These are phyloP conservation scores for Glareola pratincola DNA, from an alignment of 2,113 vertebrate genomes.

Conservation along the genomic window DNA sequence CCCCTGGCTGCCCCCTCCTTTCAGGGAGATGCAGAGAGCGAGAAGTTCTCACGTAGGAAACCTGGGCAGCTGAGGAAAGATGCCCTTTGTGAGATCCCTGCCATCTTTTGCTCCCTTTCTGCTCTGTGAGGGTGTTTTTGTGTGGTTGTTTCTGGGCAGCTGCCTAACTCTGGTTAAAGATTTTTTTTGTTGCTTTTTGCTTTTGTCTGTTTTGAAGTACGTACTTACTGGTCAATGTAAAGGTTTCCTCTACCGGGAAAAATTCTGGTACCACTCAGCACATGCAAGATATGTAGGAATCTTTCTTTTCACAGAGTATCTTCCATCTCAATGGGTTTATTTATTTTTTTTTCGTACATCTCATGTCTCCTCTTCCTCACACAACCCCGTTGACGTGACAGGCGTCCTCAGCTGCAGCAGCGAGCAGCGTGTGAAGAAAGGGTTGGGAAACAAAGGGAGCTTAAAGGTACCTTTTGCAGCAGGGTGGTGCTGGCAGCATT, in stretches of 20 bases:
- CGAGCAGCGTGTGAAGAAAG: neutral
- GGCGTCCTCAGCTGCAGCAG: neutral
- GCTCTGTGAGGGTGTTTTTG: neutral
- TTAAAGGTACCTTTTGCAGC: neutral
- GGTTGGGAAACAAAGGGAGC: neutral
- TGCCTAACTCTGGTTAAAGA: neutral
- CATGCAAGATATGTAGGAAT: neutral
- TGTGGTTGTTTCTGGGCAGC: neutral
- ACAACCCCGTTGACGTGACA: neutral
- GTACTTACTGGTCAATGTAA: neutral
- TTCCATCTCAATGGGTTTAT: neutral
- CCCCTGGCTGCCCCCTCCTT: neutral
- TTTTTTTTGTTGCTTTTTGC: neutral
- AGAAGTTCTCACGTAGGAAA: neutral
- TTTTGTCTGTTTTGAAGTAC: neutral
- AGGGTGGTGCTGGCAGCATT: neutral
- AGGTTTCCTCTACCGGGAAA: conserved; percentile 7
- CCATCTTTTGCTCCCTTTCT: neutral
- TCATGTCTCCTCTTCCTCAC: neutral
- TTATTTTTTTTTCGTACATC: neutral
- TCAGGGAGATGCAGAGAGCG: neutral
- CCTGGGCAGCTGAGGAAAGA: neutral
- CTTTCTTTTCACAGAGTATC: neutral
- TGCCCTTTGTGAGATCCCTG: neutral
- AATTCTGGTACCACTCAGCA: neutral